Evolutionary conservation across 2,888 invertebrate genomes (phyloP), one percentile per base, ranked within the genome.

Genomic region (Oeneis ivallda): DNA sequence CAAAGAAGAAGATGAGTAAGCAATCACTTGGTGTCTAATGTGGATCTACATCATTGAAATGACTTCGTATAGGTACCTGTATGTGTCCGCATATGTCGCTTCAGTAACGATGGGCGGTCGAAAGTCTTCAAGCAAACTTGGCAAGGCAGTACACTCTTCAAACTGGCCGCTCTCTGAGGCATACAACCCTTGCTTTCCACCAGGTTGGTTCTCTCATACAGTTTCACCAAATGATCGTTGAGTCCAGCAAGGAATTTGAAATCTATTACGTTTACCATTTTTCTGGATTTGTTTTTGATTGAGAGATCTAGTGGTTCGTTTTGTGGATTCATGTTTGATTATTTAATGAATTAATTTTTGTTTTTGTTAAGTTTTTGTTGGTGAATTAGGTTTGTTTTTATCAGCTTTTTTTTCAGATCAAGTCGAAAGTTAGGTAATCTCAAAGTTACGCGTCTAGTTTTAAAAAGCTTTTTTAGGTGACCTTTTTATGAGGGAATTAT

Each of bases 41-140:
- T n/a, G n/a, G n/a, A n/a, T n/a, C n/a, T n/a, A n/a, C n/a, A n/a
- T n/a, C n/a, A n/a, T n/a, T n/a, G n/a, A n/a, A n/a, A n/a, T 26
- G 26, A 26, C 26, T 26, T 26, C 26, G 5, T 26, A 26, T 26
- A 26, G 26, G 26, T 37, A 93, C 94, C 95, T 65, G 95, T 95
- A 76, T 95, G 95, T 0, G 94, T 95, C 60, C 95, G 83, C 86
- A 94, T 92, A 76, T 95, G 95, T 69, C 95, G 82, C 73, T 94
- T 94, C 70, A 95, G 77, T 65, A 95, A 78, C 1, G 95, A 95
- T 0, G 95, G 95, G 54, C 95, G 84, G 74, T 95, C 95, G 74
- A 95, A 95, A 26, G 93, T 93, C 84, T 95, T 95, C 57, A 93
- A 85, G 74, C 95, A 95, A 0, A 93, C 93, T 50, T 93, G 93